Conservation (phyloP, 2,888 invertebrate genomes). For the Hyppa rectilinea region DNA sequence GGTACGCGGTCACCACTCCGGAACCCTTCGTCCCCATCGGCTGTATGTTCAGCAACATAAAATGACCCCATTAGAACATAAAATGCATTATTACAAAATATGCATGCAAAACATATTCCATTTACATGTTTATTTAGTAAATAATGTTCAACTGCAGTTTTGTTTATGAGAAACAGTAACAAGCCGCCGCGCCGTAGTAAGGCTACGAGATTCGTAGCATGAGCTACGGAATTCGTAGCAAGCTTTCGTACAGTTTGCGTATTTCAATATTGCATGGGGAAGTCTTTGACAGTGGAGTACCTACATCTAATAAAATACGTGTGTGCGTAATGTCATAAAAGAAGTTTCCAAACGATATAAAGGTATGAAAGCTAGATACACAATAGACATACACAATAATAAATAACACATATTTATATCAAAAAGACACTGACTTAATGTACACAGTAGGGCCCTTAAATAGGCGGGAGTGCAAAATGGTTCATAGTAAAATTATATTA, state of each 20-base stretch:
- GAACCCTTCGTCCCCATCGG: too few species aligned
- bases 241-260: slow-evolving; percentile 23
- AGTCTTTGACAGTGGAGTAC: slow-evolving; percentile 8
- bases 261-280: slow-evolving; percentile 33
- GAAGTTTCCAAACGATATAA: slow-evolving; percentile 20
- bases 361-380: slow-evolving; percentile 46
- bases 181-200: slow-evolving; percentile 28
- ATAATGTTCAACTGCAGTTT: slow-evolving; percentile 12
- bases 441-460: slow-evolving; percentile 52
- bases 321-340: slow-evolving; percentile 1
- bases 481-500: not conserved
- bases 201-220: slow-evolving; percentile 48
- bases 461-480: not conserved
- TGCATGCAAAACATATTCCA: not conserved
- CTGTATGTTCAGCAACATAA: too few species aligned
- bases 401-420: slow-evolving; percentile 67
- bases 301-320: slow-evolving; percentile 5
- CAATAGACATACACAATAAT: slow-evolving; percentile 57
- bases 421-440: slow-evolving; percentile 59
- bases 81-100: not conserved
- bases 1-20: too few species aligned
- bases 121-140: not conserved
- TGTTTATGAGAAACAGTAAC: slow-evolving; percentile 4
- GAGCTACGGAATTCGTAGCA: slow-evolving; percentile 49
- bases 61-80: not conserved